These are phyloP conservation scores for Lasioglossum figueresi DNA, from an alignment of 2,888 invertebrate genomes.

Conservation along the genomic window DNA sequence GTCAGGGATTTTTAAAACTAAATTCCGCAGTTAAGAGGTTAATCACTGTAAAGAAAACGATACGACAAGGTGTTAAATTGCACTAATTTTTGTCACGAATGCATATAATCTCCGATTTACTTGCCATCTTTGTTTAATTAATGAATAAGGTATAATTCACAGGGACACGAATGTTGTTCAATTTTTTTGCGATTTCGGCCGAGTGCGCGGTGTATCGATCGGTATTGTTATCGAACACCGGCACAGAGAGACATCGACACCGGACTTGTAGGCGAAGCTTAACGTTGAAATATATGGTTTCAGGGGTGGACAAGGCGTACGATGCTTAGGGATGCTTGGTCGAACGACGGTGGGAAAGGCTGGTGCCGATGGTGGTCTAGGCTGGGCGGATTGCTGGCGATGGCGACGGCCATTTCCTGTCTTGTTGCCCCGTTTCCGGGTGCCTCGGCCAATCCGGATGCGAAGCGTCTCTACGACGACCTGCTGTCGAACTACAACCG, in stretches of 20 bases:
- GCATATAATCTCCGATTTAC: no score
- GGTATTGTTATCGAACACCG: slow-evolving; percentile 1
- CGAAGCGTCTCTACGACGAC: slow-evolving; percentile 97
- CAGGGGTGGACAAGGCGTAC: slow-evolving; percentile 94
- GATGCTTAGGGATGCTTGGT: slow-evolving; percentile 88
- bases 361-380: slow-evolving; percentile 78
- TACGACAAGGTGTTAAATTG: background rate
- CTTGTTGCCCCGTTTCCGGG: slow-evolving; percentile 81
- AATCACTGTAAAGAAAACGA: no score
- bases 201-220: background rate
- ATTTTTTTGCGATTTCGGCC: background rate
- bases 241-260: background rate
- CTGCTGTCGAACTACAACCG: slow-evolving; percentile 97
- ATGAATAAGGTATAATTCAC: background rate
- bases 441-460: slow-evolving; percentile 95
- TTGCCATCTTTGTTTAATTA: no score
- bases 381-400: slow-evolving; percentile 87
- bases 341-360: slow-evolving; percentile 83
- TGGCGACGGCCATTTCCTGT: slow-evolving; percentile 88
- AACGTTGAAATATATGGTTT: slow-evolving; percentile 72
- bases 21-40: no score
- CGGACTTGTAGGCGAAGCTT: background rate
- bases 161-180: background rate
- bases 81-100: no score
- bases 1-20: no score